Base-by-base conservation (phyloP, 2,113 vertebrate species). In the Carassius gibelio region DNA sequence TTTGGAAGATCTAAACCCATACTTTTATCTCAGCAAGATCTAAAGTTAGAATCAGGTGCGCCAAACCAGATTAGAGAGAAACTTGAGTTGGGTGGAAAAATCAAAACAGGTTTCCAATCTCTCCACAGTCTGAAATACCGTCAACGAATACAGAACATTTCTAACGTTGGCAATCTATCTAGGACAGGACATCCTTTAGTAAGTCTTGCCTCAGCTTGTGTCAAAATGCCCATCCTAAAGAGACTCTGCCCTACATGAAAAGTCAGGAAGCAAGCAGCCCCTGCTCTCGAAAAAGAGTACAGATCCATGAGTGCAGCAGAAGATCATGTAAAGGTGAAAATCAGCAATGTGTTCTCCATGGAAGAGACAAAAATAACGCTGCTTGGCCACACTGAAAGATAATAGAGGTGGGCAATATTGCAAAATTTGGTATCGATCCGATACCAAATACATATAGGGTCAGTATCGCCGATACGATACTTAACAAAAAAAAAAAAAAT, bases 21-120 rank as follows among this genome's bases (percentile, higher is more conserved):
- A 23, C 57, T 23, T 79, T 79, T 79, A 38, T 42, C 76, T 17
- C 34, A 45, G 36, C 21, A 23, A 9, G 3, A 19, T 79, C 57
- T 8, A 79, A 42, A 79, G 42, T 79, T 79, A 79, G 76, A 79
- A 62, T 79, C 76, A 17, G 76, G 34, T 42, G 34, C 34, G 15
- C 0, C 57, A 79, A 79, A 79, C 13, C 55, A 45, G 57, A 62
- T 79, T 79, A 26, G 57, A 62, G 57, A 62, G 76, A 38, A 61
- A 79, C 55, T 23, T 23, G 76, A 79, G 76, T 42, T 42, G 42
- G 8, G 42, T 42, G 42, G 42, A 42, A 7, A 42, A 2, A 45
- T 42, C 76, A 79, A 79, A 79, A 62, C 14, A 79, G 76, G 26
- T 26, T 26, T 26, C 26, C n/a, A 62, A 81, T 81, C 78, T 19